Conservation (phyloP, 2,113 vertebrate species). For the Equus quagga region DNA sequence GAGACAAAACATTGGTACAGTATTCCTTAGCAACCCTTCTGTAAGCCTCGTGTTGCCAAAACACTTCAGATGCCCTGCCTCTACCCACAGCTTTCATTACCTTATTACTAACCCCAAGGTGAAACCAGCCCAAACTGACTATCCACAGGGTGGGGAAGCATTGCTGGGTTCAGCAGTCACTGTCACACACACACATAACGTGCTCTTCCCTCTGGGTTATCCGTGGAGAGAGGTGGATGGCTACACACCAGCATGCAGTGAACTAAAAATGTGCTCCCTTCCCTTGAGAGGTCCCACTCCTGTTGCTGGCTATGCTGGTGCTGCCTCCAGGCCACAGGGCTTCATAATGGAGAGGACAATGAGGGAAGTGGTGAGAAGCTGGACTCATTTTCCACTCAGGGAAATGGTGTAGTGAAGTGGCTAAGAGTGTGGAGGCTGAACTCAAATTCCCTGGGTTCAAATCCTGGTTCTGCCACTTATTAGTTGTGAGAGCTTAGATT, state of each 20-base stretch:
- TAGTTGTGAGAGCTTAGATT: background rate
- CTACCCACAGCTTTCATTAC: background rate
- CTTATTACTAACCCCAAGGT: conserved; percentile 3
- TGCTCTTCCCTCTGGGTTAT: background rate
- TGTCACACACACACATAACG: accelerated
- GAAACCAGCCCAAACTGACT: conserved; percentile 9
- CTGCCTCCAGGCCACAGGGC: background rate
- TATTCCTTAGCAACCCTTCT: conserved; percentile 59
- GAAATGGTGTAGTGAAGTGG: background rate
- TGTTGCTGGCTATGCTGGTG: background rate
- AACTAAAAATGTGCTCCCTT: background rate
- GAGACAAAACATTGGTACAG: background rate
- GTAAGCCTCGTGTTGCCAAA: conserved; percentile 47
- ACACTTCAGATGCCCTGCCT: background rate
- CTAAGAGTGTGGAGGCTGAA: background rate
- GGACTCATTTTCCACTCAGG: background rate
- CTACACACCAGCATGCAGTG: background rate
- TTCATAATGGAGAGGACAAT: background rate
- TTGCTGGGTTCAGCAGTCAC: background rate
- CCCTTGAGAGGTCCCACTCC: no score
- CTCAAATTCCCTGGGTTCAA: background rate
- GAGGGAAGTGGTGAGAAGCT: background rate
- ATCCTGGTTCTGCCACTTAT: background rate
- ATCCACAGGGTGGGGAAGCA: background rate
- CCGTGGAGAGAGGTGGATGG: background rate